phyloP scores from a whole-genome alignment of 2,888 invertebrate genomes.

The Augochlorella aurata region DNA sequence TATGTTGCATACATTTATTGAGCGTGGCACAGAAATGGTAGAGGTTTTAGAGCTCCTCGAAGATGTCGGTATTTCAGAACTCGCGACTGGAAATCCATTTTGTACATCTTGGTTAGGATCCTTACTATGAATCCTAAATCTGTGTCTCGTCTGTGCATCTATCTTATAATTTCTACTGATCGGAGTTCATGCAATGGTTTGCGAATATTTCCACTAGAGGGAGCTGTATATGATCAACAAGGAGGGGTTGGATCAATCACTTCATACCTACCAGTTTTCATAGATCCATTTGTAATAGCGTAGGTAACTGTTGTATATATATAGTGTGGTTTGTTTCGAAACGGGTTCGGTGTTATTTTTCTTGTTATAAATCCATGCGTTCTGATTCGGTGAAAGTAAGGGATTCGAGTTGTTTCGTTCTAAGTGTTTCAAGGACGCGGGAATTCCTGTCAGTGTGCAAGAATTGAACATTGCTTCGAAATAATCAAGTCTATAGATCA shows the following conservation, averaged over 20 bases:
- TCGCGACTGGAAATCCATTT: not conserved
- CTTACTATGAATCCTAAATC: no score
- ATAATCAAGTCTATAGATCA: conserved; percentile 37
- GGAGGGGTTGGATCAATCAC: conserved; percentile 25
- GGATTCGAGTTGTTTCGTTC: not conserved
- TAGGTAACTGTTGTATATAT: conserved; percentile 7
- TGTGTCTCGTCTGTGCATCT: not conserved
- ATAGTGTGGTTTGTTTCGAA: conserved; percentile 50
- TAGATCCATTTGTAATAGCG: conserved; percentile 43
- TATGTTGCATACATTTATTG: no score
- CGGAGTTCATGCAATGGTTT: conserved; percentile 10
- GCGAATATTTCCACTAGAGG: conserved; percentile 12
- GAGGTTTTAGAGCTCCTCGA: no score
- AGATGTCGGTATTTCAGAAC: no score
- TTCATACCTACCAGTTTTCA: conserved; percentile 39
- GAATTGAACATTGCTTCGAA: conserved; percentile 15
- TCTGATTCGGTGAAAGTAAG: conserved; percentile 6
- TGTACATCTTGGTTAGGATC: no score
- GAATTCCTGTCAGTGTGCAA: not conserved
- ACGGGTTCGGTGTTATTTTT: conserved; percentile 37
- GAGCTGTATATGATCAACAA: conserved; percentile 8
- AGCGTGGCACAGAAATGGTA: no score
- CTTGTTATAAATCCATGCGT: conserved; percentile 21
- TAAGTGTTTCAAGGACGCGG: conserved; percentile 19
- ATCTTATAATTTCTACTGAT: conserved; percentile 10